These are phyloP conservation scores for Anthrax anthrax DNA, from an alignment of 2,888 invertebrate species.

Conservation along the genomic window DNA sequence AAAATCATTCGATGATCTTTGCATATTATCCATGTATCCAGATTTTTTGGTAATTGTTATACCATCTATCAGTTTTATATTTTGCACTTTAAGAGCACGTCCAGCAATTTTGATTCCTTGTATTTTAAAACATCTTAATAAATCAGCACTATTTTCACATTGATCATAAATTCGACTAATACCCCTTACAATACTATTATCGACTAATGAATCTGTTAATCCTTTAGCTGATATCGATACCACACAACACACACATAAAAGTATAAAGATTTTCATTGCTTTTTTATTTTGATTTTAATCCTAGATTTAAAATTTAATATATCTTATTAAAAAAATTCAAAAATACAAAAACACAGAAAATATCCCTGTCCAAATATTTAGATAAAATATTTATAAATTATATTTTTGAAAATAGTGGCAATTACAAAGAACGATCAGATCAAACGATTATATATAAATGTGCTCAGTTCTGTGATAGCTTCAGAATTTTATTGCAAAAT, in stretches of 20 bases:
- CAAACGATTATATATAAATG: constrained; percentile 10
- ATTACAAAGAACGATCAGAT: neutral
- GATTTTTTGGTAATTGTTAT: constrained; percentile 40
- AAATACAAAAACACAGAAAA: no score
- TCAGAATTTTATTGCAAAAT: constrained; percentile 7
- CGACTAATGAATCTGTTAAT: constrained; percentile 10
- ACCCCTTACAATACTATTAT: constrained; percentile 25
- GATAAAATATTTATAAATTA: neutral
- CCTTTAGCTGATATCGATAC: constrained; percentile 1
- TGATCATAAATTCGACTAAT: constrained; percentile 34
- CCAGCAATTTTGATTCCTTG: constrained; percentile 51
- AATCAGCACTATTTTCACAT: constrained; percentile 47
- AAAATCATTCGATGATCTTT: constrained; percentile 24
- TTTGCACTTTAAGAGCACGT: constrained; percentile 46
- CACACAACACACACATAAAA: neutral
- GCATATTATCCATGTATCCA: constrained; percentile 15
- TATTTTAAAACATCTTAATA: constrained; percentile 56
- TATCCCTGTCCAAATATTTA: neutral
- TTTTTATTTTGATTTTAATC: neutral
- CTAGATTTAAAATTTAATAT: neutral
- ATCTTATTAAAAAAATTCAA: no score
- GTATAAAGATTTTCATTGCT: constrained; percentile 7
- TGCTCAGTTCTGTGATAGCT: constrained; percentile 1
- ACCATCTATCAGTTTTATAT: constrained; percentile 47
- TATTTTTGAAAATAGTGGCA: neutral